These are phyloP conservation scores for Eristalis tenax DNA, from an alignment of 2,888 invertebrate genomes.

Conservation along the genomic window DNA sequence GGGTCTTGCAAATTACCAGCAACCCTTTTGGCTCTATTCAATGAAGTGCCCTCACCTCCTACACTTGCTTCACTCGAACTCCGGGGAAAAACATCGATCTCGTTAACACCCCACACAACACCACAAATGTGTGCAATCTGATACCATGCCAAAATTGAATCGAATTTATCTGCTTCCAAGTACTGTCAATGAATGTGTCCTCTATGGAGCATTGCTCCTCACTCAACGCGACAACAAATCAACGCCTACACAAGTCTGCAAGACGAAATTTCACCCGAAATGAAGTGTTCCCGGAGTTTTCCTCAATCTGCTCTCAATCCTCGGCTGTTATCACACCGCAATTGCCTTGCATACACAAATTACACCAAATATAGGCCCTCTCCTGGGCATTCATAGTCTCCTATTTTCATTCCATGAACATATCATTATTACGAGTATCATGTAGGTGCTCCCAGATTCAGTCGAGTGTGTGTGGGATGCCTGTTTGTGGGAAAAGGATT, in stretches of 20 bases:
- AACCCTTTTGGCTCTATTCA: background rate
- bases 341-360: constrained; percentile 8
- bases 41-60: background rate
- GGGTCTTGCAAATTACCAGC: background rate
- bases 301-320: background rate
- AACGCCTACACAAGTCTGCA: constrained; percentile 7
- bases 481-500: background rate
- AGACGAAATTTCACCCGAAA: background rate
- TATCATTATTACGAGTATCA: constrained; percentile 23
- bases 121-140: background rate
- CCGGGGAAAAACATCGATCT: background rate
- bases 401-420: constrained; percentile 20
- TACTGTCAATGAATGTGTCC: background rate
- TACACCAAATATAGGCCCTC: background rate
- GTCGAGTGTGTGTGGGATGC: background rate
- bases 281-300: background rate
- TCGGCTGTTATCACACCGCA: constrained; percentile 11
- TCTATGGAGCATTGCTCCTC: background rate
- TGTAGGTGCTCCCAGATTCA: background rate
- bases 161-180: background rate
- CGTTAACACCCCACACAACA: background rate
- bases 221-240: background rate
- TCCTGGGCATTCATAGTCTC: constrained; percentile 4
- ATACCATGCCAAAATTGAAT: background rate
- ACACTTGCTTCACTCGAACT: background rate